Conservation (phyloP, 2,113 vertebrate species). For the Callipepla squamata region DNA sequence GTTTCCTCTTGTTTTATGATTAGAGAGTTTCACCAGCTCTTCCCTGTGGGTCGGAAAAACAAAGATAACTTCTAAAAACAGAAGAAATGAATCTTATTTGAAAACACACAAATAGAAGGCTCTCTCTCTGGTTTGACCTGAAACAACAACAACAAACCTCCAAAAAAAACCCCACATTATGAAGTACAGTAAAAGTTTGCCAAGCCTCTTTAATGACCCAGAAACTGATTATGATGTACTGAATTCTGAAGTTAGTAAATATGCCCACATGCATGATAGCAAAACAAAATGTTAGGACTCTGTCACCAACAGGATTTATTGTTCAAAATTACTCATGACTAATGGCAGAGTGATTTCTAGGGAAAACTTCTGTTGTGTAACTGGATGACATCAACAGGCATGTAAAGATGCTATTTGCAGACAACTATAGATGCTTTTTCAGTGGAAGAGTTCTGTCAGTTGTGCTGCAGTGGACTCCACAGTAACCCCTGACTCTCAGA, state of each 20-base stretch:
- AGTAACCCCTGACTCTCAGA: background rate
- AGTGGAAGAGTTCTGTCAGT: background rate
- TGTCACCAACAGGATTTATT: background rate
- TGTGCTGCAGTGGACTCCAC: rapidly evolving
- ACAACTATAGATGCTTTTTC: background rate
- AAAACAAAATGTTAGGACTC: background rate
- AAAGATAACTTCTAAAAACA: slow-evolving; percentile 12
- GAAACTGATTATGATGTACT: slow-evolving; percentile 49
- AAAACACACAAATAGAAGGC: background rate
- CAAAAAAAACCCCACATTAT: background rate
- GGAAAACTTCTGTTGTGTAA: background rate
- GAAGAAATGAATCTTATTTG: slow-evolving; percentile 21
- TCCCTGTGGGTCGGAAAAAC: background rate
- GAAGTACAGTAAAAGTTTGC: slow-evolving; percentile 7
- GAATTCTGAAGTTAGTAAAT: slow-evolving; percentile 42
- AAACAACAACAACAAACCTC: background rate
- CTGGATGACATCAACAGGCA: background rate
- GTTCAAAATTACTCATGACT: background rate
- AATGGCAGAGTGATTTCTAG: background rate
- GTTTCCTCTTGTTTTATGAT: background rate
- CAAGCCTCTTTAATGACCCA: slow-evolving; percentile 39
- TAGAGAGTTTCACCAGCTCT: background rate
- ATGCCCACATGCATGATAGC: background rate
- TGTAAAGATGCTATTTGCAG: background rate
- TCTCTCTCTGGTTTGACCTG: background rate